These are phyloP conservation scores for Synanceia verrucosa DNA, from an alignment of 2,797 vertebrate species.

Conservation along the genomic window DNA sequence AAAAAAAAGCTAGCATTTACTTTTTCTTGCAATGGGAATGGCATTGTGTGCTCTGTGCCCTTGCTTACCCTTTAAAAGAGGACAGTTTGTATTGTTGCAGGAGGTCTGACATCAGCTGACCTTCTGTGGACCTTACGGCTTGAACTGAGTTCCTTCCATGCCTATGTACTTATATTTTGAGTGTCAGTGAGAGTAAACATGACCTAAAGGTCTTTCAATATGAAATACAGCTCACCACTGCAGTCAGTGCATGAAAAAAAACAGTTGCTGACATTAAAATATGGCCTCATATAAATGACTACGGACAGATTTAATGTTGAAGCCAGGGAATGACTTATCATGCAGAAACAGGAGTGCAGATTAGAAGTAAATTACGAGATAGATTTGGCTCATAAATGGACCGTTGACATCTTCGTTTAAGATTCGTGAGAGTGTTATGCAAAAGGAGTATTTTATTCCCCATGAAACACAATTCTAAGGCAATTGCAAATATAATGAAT, in stretches of 20 bases:
- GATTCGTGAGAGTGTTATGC: constrained; percentile 60
- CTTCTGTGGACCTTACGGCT: constrained; percentile 2
- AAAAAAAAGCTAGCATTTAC: constrained; percentile 33
- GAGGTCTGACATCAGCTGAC: constrained; percentile 9
- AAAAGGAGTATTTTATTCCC: constrained; percentile 33
- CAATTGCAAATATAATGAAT: constrained; percentile 4
- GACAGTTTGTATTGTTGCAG: not conserved
- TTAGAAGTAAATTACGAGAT: constrained; percentile 61
- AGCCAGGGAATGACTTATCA: constrained; percentile 53
- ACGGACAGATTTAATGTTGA: constrained; percentile 32
- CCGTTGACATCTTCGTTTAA: constrained; percentile 43
- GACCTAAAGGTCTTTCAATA: constrained; percentile 5
- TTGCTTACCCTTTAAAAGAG: constrained; percentile 22
- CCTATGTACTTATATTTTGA: not conserved
- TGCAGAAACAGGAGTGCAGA: constrained; percentile 57
- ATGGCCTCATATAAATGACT: constrained; percentile 41
- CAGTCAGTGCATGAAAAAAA: constrained; percentile 25
- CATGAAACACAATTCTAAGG: constrained; percentile 24
- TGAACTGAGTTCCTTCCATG: not conserved
- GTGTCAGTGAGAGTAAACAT: constrained; percentile 18
- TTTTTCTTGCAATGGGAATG: constrained; percentile 9
- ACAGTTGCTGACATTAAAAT: constrained; percentile 56
- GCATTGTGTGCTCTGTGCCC: not conserved
- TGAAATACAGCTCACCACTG: constrained; percentile 1
- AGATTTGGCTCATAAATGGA: constrained; percentile 56